Percentiles rank a stretch among this genome's conserved stretches.
Conservation (phyloP, 2,113 vertebrate genomes). For the Suricata suricatta region DNA sequence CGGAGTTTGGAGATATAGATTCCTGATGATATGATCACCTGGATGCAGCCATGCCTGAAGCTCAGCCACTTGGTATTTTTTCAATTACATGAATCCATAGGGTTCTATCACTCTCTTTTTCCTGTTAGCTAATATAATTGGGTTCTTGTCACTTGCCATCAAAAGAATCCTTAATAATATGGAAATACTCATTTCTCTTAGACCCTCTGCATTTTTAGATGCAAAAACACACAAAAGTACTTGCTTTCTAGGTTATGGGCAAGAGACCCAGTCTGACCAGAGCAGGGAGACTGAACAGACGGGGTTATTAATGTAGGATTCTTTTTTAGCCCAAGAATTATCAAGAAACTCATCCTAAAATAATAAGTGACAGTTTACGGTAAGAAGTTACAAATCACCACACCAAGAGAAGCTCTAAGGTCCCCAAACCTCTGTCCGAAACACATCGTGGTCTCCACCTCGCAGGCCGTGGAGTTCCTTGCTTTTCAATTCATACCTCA, state of each 20-base stretch:
- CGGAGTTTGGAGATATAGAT: not conserved
- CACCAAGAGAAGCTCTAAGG: not conserved
- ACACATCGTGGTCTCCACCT: rapidly evolving
- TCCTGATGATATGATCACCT: not conserved
- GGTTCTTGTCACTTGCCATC: not conserved
- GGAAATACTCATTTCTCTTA: not conserved
- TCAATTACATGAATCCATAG: not conserved
- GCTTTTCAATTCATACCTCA: not conserved
- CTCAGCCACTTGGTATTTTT: not conserved
- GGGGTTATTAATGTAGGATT: not conserved
- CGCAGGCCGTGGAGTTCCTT: rapidly evolving
- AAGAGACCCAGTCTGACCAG: not conserved
- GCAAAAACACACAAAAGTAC: not conserved
- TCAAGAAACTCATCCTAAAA: not conserved
- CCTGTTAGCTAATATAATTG: not conserved
- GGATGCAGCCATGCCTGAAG: not conserved
- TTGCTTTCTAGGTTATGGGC: not conserved
- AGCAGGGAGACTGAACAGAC: not conserved
- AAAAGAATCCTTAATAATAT: not conserved
- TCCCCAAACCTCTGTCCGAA: not conserved
- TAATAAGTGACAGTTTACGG: not conserved
- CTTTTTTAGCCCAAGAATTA: not conserved
- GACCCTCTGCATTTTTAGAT: not conserved
- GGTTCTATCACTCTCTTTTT: not conserved
- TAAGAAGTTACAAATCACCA: not conserved